Evolutionary conservation across 2,113 vertebrate species (phyloP).

Genomic region (Paralichthys olivaceus): DNA sequence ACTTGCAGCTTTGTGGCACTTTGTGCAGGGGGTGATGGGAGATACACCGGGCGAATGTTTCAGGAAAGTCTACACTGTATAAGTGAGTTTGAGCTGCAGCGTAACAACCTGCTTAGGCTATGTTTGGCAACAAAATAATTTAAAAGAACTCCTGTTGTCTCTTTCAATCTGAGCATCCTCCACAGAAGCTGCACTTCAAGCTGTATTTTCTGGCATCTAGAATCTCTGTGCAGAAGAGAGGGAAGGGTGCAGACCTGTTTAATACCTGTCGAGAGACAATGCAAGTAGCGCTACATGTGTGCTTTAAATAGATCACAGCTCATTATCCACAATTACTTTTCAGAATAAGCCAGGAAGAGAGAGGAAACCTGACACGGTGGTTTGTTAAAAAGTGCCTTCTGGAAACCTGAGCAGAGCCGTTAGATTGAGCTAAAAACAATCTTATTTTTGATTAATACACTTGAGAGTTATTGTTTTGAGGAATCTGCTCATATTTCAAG

Average conservation of each 20-base stretch:
- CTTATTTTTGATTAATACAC: constrained; percentile 66
- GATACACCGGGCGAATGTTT: constrained; percentile 46
- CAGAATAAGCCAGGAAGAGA: constrained; percentile 48
- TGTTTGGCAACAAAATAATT: background rate
- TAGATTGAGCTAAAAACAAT: constrained; percentile 39
- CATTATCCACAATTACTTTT: constrained; percentile 77
- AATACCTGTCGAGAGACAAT: constrained; percentile 48
- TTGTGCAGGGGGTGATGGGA: constrained; percentile 52
- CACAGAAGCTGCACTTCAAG: background rate
- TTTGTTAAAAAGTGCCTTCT: constrained; percentile 51
- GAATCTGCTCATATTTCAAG: constrained; percentile 35
- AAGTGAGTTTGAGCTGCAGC: constrained; percentile 34
- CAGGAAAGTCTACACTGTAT: constrained; percentile 11
- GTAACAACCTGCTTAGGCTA: constrained; percentile 28
- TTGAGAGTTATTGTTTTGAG: constrained; percentile 25
- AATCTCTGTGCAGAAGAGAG: constrained; percentile 14
- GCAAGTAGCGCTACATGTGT: constrained; percentile 15
- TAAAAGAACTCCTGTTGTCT: constrained; percentile 7
- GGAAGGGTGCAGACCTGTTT: constrained; percentile 18
- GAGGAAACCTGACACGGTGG: constrained; percentile 42
- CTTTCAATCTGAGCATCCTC: constrained; percentile 10
- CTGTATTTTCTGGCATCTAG: constrained; percentile 5
- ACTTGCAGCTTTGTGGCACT: constrained; percentile 56
- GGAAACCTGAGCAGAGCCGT: constrained; percentile 50
- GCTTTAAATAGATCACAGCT: constrained; percentile 76